Evolutionary conservation across 2,797 vertebrate genomes (phyloP).

Genomic region (Selene dorsalis): DNA sequence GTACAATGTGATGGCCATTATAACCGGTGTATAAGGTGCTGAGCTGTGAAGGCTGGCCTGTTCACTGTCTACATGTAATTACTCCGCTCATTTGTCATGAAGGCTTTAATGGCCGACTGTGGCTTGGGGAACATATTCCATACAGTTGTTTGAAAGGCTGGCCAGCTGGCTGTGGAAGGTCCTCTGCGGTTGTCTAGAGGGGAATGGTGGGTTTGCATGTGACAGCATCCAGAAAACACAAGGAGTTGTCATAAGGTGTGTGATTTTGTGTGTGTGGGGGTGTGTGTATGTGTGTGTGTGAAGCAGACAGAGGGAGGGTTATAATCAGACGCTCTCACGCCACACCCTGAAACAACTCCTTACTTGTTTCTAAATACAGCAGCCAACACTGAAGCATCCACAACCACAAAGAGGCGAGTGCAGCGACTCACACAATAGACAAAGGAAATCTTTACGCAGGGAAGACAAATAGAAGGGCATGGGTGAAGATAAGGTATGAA

Average conservation of each 20-base stretch:
- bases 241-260: constrained; percentile 52
- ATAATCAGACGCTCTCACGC: constrained; percentile 50
- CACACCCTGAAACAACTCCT: constrained; percentile 66
- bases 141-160: constrained; percentile 31
- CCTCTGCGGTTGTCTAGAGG: constrained; percentile 27
- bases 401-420: constrained; percentile 18
- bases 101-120: constrained; percentile 46
- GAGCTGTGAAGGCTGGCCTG: constrained; percentile 39
- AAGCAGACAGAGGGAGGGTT: constrained; percentile 42
- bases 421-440: constrained; percentile 41
- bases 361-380: constrained; percentile 57
- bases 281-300: constrained; percentile 25
- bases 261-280: constrained; percentile 15
- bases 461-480: not conserved
- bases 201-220: constrained; percentile 4
- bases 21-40: constrained; percentile 46
- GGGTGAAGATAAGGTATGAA: constrained; percentile 37
- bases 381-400: constrained; percentile 43
- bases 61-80: constrained; percentile 60
- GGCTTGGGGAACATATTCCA: constrained; percentile 39
- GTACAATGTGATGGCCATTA: constrained; percentile 57
- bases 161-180: constrained; percentile 21
- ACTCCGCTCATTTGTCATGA: constrained; percentile 64
- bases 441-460: constrained; percentile 40
- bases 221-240: constrained; percentile 30